Percentiles rank a stretch among this genome's conserved stretches.
These are phyloP conservation scores for Drosophila albomicans DNA, from an alignment of 1,140 invertebrate genomes.

Conservation along the genomic window DNA sequence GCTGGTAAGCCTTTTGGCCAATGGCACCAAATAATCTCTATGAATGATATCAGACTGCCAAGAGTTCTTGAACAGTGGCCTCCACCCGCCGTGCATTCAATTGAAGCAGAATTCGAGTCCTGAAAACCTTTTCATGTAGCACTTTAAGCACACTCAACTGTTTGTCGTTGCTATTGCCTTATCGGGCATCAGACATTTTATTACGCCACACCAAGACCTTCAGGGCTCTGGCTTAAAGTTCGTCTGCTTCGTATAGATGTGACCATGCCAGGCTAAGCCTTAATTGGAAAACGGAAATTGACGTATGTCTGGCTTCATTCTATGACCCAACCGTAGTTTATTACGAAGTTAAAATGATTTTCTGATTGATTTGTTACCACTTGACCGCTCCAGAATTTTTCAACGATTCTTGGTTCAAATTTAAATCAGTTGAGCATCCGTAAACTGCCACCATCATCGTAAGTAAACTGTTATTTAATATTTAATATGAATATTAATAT, in stretches of 20 bases:
- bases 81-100: slow-evolving; percentile 67
- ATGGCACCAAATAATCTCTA: slow-evolving; percentile 79
- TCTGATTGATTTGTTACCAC: slow-evolving; percentile 75
- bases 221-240: not conserved
- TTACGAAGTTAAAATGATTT: slow-evolving; percentile 70
- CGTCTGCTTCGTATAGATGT: too few species aligned
- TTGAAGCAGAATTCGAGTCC: slow-evolving; percentile 62
- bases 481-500: slow-evolving; percentile 83
- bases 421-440: not conserved
- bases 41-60: slow-evolving; percentile 74
- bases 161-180: slow-evolving; percentile 52
- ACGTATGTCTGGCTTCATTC: slow-evolving; percentile 74
- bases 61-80: slow-evolving; percentile 52
- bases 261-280: slow-evolving; percentile 17
- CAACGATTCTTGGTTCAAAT: not conserved
- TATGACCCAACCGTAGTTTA: slow-evolving; percentile 68
- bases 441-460: slow-evolving; percentile 61
- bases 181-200: slow-evolving; percentile 76
- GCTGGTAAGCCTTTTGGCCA: slow-evolving; percentile 75
- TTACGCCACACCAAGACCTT: slow-evolving; percentile 51
- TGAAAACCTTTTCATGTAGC: not conserved
- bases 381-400: slow-evolving; percentile 22
- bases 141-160: slow-evolving; percentile 56
- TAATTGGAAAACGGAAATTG: slow-evolving; percentile 78
- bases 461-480: slow-evolving; percentile 71